phyloP scores from a whole-genome alignment of 2,797 vertebrate genomes.

The Pangasius mekongensis region DNA sequence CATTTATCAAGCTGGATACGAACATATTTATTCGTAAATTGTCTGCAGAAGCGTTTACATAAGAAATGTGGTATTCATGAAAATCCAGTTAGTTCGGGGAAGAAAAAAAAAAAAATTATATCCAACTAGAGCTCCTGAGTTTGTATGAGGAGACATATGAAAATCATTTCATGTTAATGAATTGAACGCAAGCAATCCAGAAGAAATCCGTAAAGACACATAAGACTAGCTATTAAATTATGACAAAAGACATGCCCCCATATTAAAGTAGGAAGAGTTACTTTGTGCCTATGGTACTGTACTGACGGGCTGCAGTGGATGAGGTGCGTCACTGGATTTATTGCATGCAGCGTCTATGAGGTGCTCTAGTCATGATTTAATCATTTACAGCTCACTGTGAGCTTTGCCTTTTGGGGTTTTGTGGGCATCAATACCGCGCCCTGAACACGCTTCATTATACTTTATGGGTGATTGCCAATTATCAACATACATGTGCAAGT shows the following conservation, averaged over 20 bases:
- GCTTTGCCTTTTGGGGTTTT: not conserved
- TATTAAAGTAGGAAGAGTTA: not conserved
- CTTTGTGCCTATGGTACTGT: not conserved
- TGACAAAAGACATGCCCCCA: not conserved
- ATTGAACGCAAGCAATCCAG: not conserved
- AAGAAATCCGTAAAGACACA: not conserved
- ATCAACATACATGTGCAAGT: not conserved
- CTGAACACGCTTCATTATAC: not conserved
- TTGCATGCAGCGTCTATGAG: not conserved
- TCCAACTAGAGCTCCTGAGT: not conserved
- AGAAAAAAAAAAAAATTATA: not conserved
- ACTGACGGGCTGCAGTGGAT: not conserved
- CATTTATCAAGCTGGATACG: not conserved
- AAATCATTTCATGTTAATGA: not conserved
- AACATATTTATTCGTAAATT: not conserved
- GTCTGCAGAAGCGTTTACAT: not conserved
- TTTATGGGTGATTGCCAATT: conserved; percentile 2
- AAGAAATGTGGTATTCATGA: not conserved
- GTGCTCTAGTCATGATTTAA: not conserved
- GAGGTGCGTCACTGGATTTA: not conserved
- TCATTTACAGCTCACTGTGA: not conserved
- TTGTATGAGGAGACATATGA: not conserved
- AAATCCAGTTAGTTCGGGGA: not conserved
- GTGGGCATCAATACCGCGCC: not conserved
- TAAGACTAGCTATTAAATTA: not conserved